Evolutionary conservation across 2,888 invertebrate species (phyloP).

Genomic region (Spialia ferax): DNA sequence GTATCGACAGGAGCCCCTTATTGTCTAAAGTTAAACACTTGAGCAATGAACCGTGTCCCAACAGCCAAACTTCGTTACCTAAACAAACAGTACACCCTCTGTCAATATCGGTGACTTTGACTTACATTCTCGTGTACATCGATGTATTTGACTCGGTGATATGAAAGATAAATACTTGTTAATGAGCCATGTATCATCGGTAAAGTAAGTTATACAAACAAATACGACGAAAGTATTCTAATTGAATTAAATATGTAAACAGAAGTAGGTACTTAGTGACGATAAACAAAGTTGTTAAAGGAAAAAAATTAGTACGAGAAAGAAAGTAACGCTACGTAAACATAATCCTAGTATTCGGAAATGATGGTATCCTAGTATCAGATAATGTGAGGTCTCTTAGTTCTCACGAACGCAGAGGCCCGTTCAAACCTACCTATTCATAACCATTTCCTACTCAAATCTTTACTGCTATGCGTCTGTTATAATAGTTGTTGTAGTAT

Average conservation of each 20-base stretch:
- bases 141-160: constrained; percentile 34
- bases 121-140: constrained; percentile 41
- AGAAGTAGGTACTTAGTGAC: too few species aligned
- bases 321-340: too few species aligned
- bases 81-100: constrained; percentile 76
- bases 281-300: too few species aligned
- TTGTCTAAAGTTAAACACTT: constrained; percentile 76
- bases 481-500: too few species aligned
- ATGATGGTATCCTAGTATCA: too few species aligned
- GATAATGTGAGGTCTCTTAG: too few species aligned
- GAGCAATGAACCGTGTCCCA: constrained; percentile 70
- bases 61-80: constrained; percentile 77
- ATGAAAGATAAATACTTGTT: constrained; percentile 9
- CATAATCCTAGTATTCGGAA: too few species aligned
- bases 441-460: too few species aligned
- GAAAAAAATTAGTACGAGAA: too few species aligned
- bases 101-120: constrained; percentile 66
- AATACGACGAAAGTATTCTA: not conserved
- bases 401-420: too few species aligned
- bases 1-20: constrained; percentile 55
- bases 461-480: too few species aligned
- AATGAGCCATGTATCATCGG: constrained; percentile 1
- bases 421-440: too few species aligned
- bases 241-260: not conserved
- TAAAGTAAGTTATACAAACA: not conserved